Evolutionary conservation across 1,140 invertebrate genomes (phyloP).

Genomic region (Piezodorus guildinii): DNA sequence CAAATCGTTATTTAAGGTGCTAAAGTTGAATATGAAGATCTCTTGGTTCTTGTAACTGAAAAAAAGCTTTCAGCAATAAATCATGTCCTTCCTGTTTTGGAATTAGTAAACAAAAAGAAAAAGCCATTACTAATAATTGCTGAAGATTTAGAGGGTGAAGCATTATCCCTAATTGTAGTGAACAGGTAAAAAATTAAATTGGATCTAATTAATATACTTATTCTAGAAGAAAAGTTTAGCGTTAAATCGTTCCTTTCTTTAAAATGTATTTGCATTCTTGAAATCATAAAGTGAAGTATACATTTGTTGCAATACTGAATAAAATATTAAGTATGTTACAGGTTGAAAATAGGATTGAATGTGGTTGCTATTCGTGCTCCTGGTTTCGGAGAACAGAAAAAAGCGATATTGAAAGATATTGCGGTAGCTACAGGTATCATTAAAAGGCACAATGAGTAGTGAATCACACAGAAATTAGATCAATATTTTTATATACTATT

Average conservation of each 20-base stretch:
- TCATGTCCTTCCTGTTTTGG: conserved; percentile 54
- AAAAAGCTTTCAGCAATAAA: conserved; percentile 49
- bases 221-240: no score
- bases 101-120: conserved; percentile 48
- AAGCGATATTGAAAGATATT: conserved; percentile 57
- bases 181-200: conserved; percentile 39
- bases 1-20: background rate
- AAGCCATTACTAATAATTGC: conserved; percentile 58
- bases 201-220: background rate
- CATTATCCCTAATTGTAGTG: conserved; percentile 54
- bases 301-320: background rate
- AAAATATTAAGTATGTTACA: conserved; percentile 39
- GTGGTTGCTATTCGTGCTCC: conserved; percentile 64
- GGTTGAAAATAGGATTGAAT: conserved; percentile 31
- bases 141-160: conserved; percentile 64
- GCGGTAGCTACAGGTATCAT: conserved; percentile 46
- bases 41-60: conserved; percentile 22
- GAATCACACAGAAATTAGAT: background rate
- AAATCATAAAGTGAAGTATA: background rate
- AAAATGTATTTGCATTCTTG: background rate
- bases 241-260: no score
- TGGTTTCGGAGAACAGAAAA: conserved; percentile 64
- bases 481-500: background rate
- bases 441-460: background rate
- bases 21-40: conserved; percentile 16